Percentiles rank a stretch among this genome's conserved stretches.
Evolutionary conservation across 2,113 vertebrate species (phyloP).

Genomic region (Hymenochirus boettgeri): DNA sequence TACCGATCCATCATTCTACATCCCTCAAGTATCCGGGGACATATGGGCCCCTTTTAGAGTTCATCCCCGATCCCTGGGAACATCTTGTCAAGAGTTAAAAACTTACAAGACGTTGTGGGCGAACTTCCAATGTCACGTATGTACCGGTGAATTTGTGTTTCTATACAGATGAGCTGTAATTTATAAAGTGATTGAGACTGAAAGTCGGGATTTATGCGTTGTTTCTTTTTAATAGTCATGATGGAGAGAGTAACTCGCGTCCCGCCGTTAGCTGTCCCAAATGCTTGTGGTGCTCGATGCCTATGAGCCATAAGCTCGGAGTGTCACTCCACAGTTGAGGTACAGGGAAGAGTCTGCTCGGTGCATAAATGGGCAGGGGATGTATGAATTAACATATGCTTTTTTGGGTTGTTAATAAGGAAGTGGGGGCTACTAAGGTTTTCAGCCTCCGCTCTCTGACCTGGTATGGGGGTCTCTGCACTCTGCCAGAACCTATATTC

Average conservation of each 20-base stretch:
- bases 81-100: slow-evolving; percentile 63
- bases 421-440: too few species aligned
- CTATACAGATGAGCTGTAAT: not conserved
- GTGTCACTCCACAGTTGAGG: slow-evolving; percentile 64
- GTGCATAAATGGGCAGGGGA: too few species aligned
- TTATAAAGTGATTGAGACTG: not conserved
- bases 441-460: slow-evolving; percentile 72
- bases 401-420: too few species aligned
- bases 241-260: slow-evolving; percentile 57
- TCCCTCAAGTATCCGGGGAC: slow-evolving; percentile 50
- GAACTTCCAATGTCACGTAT: slow-evolving; percentile 70
- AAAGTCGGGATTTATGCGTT: too few species aligned
- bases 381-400: too few species aligned
- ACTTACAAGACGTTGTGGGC: slow-evolving; percentile 54
- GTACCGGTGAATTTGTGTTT: not conserved
- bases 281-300: slow-evolving; percentile 69
- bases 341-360: slow-evolving; percentile 58
- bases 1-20: slow-evolving; percentile 56
- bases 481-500: slow-evolving; percentile 69
- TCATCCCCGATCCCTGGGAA: slow-evolving; percentile 56
- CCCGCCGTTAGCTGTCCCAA: slow-evolving; percentile 72
- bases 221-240: slow-evolving; percentile 45
- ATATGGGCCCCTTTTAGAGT: slow-evolving; percentile 73
- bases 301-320: slow-evolving; percentile 67
- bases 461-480: slow-evolving; percentile 82